A percentile compares a stretch with the other conserved stretches of the same genome.
phyloP scores from a whole-genome alignment of 1,140 invertebrate genomes.

The Polyergus mexicanus region DNA sequence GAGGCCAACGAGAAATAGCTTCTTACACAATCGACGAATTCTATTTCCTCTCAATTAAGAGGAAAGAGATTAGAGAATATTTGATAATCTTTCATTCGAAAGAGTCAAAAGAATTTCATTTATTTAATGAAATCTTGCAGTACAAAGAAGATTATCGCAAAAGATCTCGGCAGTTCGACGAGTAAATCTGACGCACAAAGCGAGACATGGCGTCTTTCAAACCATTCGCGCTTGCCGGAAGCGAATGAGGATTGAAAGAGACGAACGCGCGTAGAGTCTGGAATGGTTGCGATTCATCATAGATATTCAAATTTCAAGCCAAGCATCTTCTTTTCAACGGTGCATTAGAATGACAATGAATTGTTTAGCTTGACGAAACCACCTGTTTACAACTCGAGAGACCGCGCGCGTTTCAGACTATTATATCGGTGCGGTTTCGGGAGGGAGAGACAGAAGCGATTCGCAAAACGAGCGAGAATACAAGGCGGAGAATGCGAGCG shows the following conservation, averaged over 20 bases:
- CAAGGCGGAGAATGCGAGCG: constrained; percentile 24
- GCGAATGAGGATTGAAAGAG: constrained; percentile 11
- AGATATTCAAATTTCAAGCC: constrained; percentile 12
- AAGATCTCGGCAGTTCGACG: background rate
- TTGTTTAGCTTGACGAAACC: background rate
- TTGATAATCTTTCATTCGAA: constrained; percentile 4
- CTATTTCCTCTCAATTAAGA: background rate
- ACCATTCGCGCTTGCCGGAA: background rate
- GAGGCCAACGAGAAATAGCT: background rate
- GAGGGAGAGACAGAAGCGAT: background rate
- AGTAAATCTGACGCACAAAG: background rate
- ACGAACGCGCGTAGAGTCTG: background rate
- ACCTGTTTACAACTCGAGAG: background rate
- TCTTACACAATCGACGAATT: background rate
- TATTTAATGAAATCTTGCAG: background rate
- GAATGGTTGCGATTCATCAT: background rate
- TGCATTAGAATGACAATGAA: constrained; percentile 65
- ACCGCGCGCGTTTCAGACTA: background rate
- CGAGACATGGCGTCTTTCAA: background rate
- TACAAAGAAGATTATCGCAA: background rate
- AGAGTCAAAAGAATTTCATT: constrained; percentile 26
- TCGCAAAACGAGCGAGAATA: background rate
- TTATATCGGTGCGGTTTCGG: background rate
- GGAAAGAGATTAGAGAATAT: background rate
- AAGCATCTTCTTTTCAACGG: background rate